A percentile compares a stretch with the other conserved stretches of the same genome.
Evolutionary conservation across 2,113 vertebrate species (phyloP).

Genomic region (Coryphaenoides rupestris): DNA sequence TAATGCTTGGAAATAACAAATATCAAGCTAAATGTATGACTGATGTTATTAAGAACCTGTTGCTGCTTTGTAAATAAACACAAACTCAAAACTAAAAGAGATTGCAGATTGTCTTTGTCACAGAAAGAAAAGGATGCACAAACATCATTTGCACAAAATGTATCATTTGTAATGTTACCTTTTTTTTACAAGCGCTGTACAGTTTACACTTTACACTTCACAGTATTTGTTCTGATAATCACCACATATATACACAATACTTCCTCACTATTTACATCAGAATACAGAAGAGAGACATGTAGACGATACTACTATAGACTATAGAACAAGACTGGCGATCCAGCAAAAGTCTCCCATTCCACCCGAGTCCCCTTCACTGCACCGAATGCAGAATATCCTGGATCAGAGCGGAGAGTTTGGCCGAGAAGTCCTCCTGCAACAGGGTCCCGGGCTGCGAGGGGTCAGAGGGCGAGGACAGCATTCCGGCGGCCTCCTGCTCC

Average conservation of each 20-base stretch:
- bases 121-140: neutral
- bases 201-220: constrained; percentile 26
- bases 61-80: constrained; percentile 25
- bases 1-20: too few species aligned
- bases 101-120: neutral
- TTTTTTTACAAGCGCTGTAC: neutral
- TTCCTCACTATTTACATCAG: constrained; percentile 21
- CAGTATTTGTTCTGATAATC: constrained; percentile 17
- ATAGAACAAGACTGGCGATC: neutral
- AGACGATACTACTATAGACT: neutral
- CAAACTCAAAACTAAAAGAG: neutral
- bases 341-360: neutral
- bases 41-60: too few species aligned
- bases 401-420: constrained; percentile 78
- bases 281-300: constrained; percentile 17
- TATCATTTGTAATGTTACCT: neutral
- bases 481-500: constrained; percentile 50
- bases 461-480: constrained; percentile 7
- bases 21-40: too few species aligned
- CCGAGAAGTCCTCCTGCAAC: constrained; percentile 73
- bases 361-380: constrained; percentile 35
- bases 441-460: constrained; percentile 40
- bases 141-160: neutral
- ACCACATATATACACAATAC: constrained; percentile 48
- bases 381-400: constrained; percentile 80